phyloP scores from a whole-genome alignment of 2,888 invertebrate genomes.

The Luffia ferchaultella region DNA sequence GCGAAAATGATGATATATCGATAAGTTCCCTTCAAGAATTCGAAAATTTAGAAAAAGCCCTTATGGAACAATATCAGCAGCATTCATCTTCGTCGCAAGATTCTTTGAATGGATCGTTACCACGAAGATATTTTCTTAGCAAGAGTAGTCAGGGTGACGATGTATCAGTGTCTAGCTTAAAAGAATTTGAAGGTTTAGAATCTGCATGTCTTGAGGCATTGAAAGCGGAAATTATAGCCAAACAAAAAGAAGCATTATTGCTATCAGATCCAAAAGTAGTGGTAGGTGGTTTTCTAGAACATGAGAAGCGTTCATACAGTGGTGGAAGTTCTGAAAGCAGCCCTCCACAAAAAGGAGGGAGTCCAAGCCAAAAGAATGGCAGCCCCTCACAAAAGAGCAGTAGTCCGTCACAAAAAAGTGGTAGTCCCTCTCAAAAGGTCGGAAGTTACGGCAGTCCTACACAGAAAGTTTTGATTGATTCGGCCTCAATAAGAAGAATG shows the following conservation, averaged over 20 bases:
- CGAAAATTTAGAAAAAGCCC: constrained; percentile 87
- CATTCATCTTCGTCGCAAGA: constrained; percentile 85
- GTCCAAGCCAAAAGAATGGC: constrained; percentile 41
- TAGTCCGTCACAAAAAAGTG: constrained; percentile 52
- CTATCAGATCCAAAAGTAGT: constrained; percentile 65
- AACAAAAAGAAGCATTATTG: constrained; percentile 84
- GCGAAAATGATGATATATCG: constrained; percentile 93
- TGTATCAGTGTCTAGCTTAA: constrained; percentile 84
- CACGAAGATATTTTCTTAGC: constrained; percentile 73
- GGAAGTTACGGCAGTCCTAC: constrained; percentile 55
- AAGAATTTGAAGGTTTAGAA: constrained; percentile 93
- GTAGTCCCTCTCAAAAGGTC: constrained; percentile 21
- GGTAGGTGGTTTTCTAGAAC: constrained; percentile 53
- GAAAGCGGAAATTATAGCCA: constrained; percentile 81
- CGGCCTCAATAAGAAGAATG: constrained; percentile 52
- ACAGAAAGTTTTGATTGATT: constrained; percentile 52
- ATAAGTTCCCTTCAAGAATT: constrained; percentile 94
- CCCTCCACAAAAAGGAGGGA: constrained; percentile 61
- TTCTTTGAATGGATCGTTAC: constrained; percentile 83
- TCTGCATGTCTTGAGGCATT: constrained; percentile 86
- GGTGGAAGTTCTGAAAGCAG: constrained; percentile 71
- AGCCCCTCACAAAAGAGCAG: constrained; percentile 44
- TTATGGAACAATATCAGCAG: constrained; percentile 80
- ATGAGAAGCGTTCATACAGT: constrained; percentile 57
- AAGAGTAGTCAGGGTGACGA: constrained; percentile 86